Base-by-base conservation (phyloP, 2,113 vertebrate species). In the Mionectes macconnelli region DNA sequence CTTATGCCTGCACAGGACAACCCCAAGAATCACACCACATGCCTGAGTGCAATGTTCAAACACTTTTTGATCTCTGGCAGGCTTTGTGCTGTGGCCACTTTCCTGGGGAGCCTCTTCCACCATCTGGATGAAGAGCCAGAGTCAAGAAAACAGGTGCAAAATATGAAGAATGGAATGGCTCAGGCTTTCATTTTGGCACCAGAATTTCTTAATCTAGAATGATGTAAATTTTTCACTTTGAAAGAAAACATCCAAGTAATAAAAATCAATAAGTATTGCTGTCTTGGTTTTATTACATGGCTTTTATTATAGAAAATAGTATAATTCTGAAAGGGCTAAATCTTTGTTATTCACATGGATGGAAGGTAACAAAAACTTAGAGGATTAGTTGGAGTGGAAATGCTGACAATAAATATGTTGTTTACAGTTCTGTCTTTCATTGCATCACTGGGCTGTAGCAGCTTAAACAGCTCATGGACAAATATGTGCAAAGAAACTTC, bases 401-500 rank as follows among this genome's bases (percentile, higher is more conserved):
- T 69, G 30, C 18, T 67, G 68, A 31, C 5, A 3, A 39, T 80
- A 79, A 95, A 87, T 83, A 52, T n/a, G 27, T 57, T 95, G 33
- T 94, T 95, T 86, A 75, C 42, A 57, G 50, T 80, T 96, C 82
- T 93, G 50, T 22, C 19, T 94, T 91, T 90, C 50, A 33, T 22
- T 83, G 37, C n/a, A 69, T 27, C 55, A 81, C 56, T 67, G 82
- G 86, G 47, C 40, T 87, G 59, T 39, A 69, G 62, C 63, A 84
- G 70, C 60, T 84, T 96, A 87, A 91, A 86, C 12, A 86, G 47
- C 11, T 96, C 63, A 68, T 67, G 55, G 60, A 86, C 35, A 84
- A 84, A 86, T 55, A 82, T 11, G 20, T 80, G 55, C 47, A 73
- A 88, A 86, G 63, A 67, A 91, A 70, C 14, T 74, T 91, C 82